Evolutionary conservation across 2,797 vertebrate species (phyloP), one percentile per base, ranked within the genome.

Genomic region (Erpetoichthys calabaricus): DNA sequence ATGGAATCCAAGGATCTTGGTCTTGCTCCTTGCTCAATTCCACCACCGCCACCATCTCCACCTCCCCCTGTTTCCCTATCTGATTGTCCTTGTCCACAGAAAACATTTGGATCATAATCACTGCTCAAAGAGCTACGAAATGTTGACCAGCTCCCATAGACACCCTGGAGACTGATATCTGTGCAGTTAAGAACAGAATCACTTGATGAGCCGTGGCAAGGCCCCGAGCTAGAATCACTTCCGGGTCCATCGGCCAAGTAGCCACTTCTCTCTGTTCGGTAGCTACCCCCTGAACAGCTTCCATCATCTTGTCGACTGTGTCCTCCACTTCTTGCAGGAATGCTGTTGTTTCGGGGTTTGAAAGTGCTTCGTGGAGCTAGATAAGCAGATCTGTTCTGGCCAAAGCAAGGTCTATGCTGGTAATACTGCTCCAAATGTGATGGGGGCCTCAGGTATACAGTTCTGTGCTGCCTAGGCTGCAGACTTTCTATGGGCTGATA

Each of bases 91-190:
- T 84, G 82, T 64, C 87, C 86, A 3, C 85, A 90, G 74, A 91
- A 96, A 51, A 91, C 87, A 0, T 94, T 86, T 0, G 93, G 91
- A 59, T 98, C 93, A 0, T 91, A 94, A 75, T 97, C 94, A 1
- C 94, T 98, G 74, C 94, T 99, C 67, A 98, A 83, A 25, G 95
- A 98, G 79, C 96, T 98, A 60, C 87, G 92, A 78, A 95, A 94
- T 0, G 93, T 98, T 65, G 96, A 98, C 67, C 91, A 91, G 84
- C 94, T 97, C 70, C 95, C 96, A 0, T 97, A 94, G 61, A 94
- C 85, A 42, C 92, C 94, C 67, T 94, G 93, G 63, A 97, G 80
- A 62, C 94, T 97, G 63, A 97, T 43, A 0, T 99, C 96, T 0
- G 94, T 98, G 73, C 94, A 99, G 74, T 97, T 96, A 62, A 97